These are phyloP conservation scores for Apis mellifera DNA, from an alignment of 1,140 invertebrate genomes.

Conservation along the genomic window DNA sequence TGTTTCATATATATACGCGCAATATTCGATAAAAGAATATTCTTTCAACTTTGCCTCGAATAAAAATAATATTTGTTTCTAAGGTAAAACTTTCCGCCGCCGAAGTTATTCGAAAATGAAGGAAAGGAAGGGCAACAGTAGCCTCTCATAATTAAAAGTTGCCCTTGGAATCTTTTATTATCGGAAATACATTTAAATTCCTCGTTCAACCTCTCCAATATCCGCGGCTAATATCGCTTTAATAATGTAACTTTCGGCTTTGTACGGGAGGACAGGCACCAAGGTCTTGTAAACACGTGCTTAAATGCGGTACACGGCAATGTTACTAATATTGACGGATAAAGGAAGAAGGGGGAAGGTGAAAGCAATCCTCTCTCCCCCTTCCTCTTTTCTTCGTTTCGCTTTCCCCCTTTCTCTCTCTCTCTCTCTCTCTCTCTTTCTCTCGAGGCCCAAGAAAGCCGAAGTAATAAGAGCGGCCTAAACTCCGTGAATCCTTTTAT, in stretches of 20 bases:
- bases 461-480: conserved; percentile 78
- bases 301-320: conserved; percentile 40
- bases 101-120: background rate
- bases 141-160: conserved; percentile 41
- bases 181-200: conserved; percentile 45
- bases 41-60: too few relatives aligned
- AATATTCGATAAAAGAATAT: background rate
- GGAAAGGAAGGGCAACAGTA: background rate
- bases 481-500: conserved; percentile 79
- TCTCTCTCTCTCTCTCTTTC: conserved; percentile 14
- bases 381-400: too few relatives aligned
- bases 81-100: background rate
- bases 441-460: conserved; percentile 69
- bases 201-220: conserved; percentile 24
- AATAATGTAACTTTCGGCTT: conserved; percentile 49
- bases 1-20: too few relatives aligned
- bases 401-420: background rate
- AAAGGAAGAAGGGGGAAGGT: conserved; percentile 51
- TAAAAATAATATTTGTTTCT: background rate
- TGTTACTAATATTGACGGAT: conserved; percentile 69
- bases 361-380: background rate
- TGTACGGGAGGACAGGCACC: conserved; percentile 32
- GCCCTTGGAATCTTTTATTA: conserved; percentile 22
- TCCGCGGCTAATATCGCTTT: conserved; percentile 48
- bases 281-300: conserved; percentile 44